Conservation (phyloP, 1,140 invertebrate species). For the Mamestra configurata region DNA sequence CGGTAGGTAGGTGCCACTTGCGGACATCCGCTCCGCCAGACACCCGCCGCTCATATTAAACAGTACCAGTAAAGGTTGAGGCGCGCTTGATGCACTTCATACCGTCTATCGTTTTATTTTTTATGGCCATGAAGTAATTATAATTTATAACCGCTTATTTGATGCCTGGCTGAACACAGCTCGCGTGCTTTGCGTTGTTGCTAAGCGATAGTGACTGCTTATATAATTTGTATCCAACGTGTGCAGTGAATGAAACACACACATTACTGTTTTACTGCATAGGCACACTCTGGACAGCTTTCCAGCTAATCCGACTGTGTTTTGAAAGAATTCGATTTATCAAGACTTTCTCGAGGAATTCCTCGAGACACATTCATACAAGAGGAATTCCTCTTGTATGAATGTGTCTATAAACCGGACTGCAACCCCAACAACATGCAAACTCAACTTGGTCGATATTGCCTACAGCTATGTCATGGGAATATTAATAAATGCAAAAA, state of each 20-base stretch:
- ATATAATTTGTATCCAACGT: conserved; percentile 6
- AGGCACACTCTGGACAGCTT: too few species aligned
- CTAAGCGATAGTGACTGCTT: background rate
- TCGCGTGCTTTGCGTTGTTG: conserved; percentile 36
- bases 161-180: conserved; percentile 4
- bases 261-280: too few species aligned
- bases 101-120: conserved; percentile 34
- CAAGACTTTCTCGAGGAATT: too few species aligned
- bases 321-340: too few species aligned
- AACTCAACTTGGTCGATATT: background rate
- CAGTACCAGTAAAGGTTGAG: conserved; percentile 42
- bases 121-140: conserved; percentile 42
- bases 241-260: background rate
- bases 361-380: too few species aligned
- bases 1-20: conserved; percentile 44
- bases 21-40: conserved; percentile 66
- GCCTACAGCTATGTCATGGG: background rate
- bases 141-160: conserved; percentile 42
- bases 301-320: too few species aligned
- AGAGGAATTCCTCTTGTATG: too few species aligned
- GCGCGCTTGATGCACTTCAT: conserved; percentile 35
- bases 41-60: conserved; percentile 61
- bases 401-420: too few species aligned
- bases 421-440: too few species aligned
- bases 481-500: background rate